Percentiles rank a stretch among this genome's conserved stretches.
These are phyloP conservation scores for Fukomys damarensis DNA, from an alignment of 2,113 vertebrate species.

Conservation along the genomic window DNA sequence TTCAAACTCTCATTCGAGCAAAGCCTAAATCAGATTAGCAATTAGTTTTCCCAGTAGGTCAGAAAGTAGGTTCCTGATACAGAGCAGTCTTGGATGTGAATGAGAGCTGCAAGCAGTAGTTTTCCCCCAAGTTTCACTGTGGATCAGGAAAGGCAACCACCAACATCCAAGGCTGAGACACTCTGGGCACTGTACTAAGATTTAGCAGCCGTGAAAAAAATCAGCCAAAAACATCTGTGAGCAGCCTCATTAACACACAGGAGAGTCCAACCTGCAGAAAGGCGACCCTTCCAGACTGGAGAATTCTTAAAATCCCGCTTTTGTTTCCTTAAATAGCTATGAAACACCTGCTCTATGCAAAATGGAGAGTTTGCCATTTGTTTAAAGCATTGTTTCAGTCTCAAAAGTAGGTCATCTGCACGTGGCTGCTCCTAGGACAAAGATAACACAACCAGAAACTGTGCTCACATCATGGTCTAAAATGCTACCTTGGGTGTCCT, in stretches of 20 bases:
- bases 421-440: not conserved
- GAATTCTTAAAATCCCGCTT: slow-evolving; percentile 26
- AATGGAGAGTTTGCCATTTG: not conserved
- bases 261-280: not conserved
- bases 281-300: not conserved
- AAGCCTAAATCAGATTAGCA: not conserved
- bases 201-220: not conserved
- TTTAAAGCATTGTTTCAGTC: not conserved
- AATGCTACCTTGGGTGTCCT: not conserved
- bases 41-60: not conserved
- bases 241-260: not conserved
- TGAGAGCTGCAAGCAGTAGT: not conserved
- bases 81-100: not conserved
- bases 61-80: not conserved
- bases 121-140: not conserved
- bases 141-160: not conserved
- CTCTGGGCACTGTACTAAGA: not conserved
- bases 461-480: not conserved
- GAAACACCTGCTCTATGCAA: not conserved
- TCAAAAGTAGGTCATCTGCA: not conserved
- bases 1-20: slow-evolving; percentile 2
- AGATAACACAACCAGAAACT: not conserved
- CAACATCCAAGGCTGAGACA: not conserved
- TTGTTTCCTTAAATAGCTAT: not conserved
- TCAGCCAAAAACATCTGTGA: not conserved